Evolutionary conservation across 2,888 invertebrate genomes (phyloP).

Genomic region (Euproctis similis): DNA sequence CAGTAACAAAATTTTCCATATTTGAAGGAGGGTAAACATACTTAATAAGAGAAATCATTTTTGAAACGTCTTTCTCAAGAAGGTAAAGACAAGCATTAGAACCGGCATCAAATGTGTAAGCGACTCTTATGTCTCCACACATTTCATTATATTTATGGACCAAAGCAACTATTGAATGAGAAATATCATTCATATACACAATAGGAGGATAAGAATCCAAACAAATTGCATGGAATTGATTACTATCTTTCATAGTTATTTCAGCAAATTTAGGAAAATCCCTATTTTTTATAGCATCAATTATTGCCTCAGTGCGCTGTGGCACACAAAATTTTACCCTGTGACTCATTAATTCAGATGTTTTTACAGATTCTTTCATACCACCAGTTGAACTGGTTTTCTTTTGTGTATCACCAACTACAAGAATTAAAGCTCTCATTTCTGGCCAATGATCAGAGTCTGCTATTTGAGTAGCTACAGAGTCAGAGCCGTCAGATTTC

Average conservation of each 20-base stretch:
- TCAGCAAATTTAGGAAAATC: constrained; percentile 92
- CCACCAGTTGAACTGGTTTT: constrained; percentile 90
- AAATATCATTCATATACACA: constrained; percentile 92
- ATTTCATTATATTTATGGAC: constrained; percentile 89
- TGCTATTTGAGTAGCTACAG: constrained; percentile 83
- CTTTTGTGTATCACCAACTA: constrained; percentile 89
- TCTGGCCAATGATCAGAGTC: constrained; percentile 90
- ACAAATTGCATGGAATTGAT: constrained; percentile 96
- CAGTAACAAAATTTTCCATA: constrained; percentile 46
- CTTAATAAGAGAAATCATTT: constrained; percentile 80
- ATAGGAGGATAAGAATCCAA: constrained; percentile 96
- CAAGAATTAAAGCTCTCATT: constrained; percentile 90
- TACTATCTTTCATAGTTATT: constrained; percentile 97
- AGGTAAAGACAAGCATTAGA: constrained; percentile 96
- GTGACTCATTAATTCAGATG: constrained; percentile 87
- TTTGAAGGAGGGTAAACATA: constrained; percentile 81
- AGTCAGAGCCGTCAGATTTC: constrained; percentile 81
- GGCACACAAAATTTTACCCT: constrained; percentile 85
- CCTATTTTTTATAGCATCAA: constrained; percentile 75
- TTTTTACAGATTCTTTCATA: constrained; percentile 88
- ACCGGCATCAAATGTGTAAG: constrained; percentile 99
- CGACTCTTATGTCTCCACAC: constrained; percentile 81
- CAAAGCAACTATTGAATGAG: constrained; percentile 85
- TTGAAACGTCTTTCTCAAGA: constrained; percentile 82
- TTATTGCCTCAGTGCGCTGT: constrained; percentile 74